Conservation (phyloP, 2,888 invertebrate genomes). For the Lasiommata megera region DNA sequence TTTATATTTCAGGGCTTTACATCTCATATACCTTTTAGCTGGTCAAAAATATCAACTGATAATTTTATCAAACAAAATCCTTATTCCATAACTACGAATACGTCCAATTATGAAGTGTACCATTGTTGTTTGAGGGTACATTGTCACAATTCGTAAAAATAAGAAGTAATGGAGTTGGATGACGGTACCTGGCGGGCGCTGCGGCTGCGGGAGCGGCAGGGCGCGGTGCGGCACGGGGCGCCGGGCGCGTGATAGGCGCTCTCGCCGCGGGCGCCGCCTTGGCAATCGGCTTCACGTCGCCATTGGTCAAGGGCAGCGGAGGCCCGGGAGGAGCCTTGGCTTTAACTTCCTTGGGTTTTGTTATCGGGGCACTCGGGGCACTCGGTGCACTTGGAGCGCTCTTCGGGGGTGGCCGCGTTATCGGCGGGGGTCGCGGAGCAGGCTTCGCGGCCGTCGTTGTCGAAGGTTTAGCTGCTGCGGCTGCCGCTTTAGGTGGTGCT, state of each 20-base stretch:
- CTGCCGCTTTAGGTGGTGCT: slow-evolving; percentile 71
- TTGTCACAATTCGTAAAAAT: too few species aligned
- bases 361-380: slow-evolving; percentile 32
- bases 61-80: too few species aligned
- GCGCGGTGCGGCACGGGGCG: slow-evolving; percentile 37
- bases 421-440: slow-evolving; percentile 39
- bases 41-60: too few species aligned
- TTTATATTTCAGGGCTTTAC: too few species aligned
- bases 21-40: too few species aligned
- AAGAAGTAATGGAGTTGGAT: too few species aligned
- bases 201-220: slow-evolving; percentile 37
- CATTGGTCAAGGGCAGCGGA: slow-evolving; percentile 78
- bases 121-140: too few species aligned
- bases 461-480: slow-evolving; percentile 45
- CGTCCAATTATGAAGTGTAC: too few species aligned
- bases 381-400: slow-evolving; percentile 34
- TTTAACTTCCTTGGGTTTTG: slow-evolving; percentile 35
- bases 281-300: slow-evolving; percentile 58
- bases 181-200: slow-evolving; percentile 39
- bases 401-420: slow-evolving; percentile 21
- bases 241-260: slow-evolving; percentile 42
- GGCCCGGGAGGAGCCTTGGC: slow-evolving; percentile 41
- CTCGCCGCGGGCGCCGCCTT: slow-evolving; percentile 42
- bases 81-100: too few species aligned
- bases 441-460: slow-evolving; percentile 26